These are phyloP conservation scores for Stichodactyla mertensii DNA, from an alignment of 64 coral and sea anemone species.

Conservation along the genomic window DNA sequence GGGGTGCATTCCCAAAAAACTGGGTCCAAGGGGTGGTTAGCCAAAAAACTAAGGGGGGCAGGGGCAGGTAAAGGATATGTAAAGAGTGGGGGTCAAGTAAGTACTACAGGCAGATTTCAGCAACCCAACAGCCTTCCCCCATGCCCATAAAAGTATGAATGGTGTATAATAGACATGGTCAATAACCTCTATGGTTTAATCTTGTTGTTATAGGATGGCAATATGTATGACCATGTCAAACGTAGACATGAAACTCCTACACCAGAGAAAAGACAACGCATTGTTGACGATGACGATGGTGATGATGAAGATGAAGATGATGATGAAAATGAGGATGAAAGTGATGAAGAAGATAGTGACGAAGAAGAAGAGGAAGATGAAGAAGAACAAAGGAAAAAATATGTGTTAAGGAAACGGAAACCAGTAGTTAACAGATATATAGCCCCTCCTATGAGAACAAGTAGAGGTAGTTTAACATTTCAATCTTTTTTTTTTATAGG, in stretches of 20 bases:
- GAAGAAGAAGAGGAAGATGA: conserved; percentile 65
- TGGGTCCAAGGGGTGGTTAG: too few relatives aligned
- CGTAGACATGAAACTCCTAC: conserved; percentile 75
- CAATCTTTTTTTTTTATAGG: too few relatives aligned
- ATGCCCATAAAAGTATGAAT: too few relatives aligned
- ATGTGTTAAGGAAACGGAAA: conserved; percentile 72
- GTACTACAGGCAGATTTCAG: too few relatives aligned
- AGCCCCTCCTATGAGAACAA: conserved; percentile 71
- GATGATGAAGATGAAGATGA: conserved; percentile 47
- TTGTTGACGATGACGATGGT: conserved; percentile 40
- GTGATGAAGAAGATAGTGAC: conserved; percentile 46
- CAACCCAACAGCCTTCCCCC: too few relatives aligned
- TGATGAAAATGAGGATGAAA: conserved; percentile 29
- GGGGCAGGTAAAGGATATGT: too few relatives aligned
- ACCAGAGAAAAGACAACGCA: conserved; percentile 42
- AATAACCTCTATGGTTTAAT: not conserved
- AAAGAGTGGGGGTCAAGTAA: too few relatives aligned
- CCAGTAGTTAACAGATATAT: conserved; percentile 87
- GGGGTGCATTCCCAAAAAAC: too few relatives aligned
- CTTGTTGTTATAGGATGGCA: not conserved
- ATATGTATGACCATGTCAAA: conserved; percentile 82
- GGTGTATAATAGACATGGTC: too few relatives aligned
- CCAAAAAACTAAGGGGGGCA: too few relatives aligned
- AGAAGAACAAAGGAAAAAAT: conserved; percentile 56
- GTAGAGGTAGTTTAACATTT: conserved; percentile 32